phyloP scores from a whole-genome alignment of 92 coral and sea anemone genomes.

The Virgularia gustaviana region DNA sequence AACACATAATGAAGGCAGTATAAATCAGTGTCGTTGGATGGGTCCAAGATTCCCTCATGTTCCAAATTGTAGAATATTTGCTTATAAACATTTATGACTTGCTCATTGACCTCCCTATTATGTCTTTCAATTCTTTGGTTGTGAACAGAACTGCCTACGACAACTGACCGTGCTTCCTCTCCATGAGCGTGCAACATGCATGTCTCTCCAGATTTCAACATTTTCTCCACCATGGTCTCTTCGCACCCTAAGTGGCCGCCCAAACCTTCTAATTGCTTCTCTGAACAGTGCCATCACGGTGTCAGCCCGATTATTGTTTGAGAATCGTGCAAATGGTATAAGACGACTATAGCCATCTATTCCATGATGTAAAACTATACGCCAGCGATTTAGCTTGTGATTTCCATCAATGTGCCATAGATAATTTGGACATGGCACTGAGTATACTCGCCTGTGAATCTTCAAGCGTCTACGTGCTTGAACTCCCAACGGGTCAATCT shows the following conservation, averaged over 20 bases:
- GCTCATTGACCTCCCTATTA: conserved; percentile 47
- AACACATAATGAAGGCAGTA: conserved; percentile 56
- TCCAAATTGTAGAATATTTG: conserved; percentile 48
- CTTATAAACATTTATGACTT: conserved; percentile 38
- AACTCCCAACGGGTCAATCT: conserved; percentile 48
- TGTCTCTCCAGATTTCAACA: conserved; percentile 49
- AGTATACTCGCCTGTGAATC: conserved; percentile 49
- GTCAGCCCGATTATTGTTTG: conserved; percentile 44
- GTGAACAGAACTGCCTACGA: conserved; percentile 62
- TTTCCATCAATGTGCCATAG: conserved; percentile 60
- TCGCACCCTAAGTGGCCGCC: conserved; percentile 53
- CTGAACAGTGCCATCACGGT: conserved; percentile 40
- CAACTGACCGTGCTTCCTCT: conserved; percentile 38
- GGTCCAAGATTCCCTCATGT: conserved; percentile 49
- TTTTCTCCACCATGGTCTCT: conserved; percentile 59
- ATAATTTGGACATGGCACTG: conserved; percentile 60
- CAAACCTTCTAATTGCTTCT: conserved; percentile 47
- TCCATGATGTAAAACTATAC: conserved; percentile 46
- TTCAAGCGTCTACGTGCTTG: conserved; percentile 39
- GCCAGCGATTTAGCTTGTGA: conserved; percentile 56
- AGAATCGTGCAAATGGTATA: conserved; percentile 32
- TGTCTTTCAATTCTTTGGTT: conserved; percentile 54
- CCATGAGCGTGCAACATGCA: conserved; percentile 26
- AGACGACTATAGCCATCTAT: conserved; percentile 60
- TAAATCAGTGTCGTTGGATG: conserved; percentile 55